phyloP scores from a whole-genome alignment of 2,113 vertebrate species.

The Heterotilapia buettikoferi region DNA sequence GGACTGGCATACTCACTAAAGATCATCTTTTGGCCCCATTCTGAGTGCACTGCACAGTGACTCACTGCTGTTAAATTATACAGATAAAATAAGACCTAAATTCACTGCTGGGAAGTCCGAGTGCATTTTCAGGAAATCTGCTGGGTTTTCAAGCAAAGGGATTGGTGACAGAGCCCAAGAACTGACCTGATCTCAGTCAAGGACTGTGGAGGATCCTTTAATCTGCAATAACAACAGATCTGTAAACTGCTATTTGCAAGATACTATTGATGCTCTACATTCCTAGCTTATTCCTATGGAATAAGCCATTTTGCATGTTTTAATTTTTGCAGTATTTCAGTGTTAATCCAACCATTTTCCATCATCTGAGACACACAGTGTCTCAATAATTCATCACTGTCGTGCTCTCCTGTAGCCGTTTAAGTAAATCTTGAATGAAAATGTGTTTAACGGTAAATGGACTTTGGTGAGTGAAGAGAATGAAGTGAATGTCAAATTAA shows the following conservation, averaged over 20 bases:
- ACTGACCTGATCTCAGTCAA: background rate
- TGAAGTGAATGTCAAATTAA: background rate
- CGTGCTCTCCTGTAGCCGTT: background rate
- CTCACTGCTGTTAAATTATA: conserved; percentile 27
- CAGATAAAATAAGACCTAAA: conserved; percentile 1
- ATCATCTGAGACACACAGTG: background rate
- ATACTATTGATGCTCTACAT: background rate
- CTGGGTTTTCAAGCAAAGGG: background rate
- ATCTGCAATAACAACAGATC: background rate
- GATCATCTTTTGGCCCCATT: conserved; percentile 30
- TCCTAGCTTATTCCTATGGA: conserved; percentile 54
- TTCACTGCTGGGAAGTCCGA: background rate
- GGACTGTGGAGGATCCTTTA: background rate
- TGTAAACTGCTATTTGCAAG: background rate
- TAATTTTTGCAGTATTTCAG: conserved; percentile 4
- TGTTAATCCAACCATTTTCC: background rate
- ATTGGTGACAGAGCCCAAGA: background rate
- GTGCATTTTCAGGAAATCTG: background rate
- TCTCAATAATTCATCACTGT: background rate
- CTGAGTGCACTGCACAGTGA: conserved; percentile 6
- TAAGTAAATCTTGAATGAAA: background rate
- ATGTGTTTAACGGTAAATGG: background rate
- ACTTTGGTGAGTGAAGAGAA: background rate
- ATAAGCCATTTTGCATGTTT: conserved; percentile 10
- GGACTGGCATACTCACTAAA: conserved; percentile 17